A percentile compares a stretch with the other conserved stretches of the same genome.
Conservation (phyloP, 2,113 vertebrate genomes). For the Ophthalmolycus amberensis region DNA sequence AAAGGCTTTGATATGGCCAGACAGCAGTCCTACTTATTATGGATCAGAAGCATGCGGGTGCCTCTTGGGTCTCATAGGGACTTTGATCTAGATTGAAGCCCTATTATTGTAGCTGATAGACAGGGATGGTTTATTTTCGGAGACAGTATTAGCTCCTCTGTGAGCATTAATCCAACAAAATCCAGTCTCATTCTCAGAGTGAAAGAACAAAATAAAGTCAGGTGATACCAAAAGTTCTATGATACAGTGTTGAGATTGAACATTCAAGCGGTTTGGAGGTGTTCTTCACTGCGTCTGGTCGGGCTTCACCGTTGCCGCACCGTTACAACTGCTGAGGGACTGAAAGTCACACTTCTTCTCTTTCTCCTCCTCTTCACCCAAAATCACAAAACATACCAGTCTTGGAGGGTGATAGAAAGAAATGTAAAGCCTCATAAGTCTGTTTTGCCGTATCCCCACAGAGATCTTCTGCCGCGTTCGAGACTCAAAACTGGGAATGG, state of each 20-base stretch:
- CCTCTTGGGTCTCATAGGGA: constrained; percentile 59
- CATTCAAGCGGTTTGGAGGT: constrained; percentile 48
- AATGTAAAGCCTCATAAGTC: constrained; percentile 65
- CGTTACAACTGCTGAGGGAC: constrained; percentile 28
- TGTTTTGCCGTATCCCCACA: constrained; percentile 31
- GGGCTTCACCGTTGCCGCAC: constrained; percentile 31
- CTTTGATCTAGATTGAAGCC: constrained; percentile 54
- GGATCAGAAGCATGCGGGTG: constrained; percentile 79
- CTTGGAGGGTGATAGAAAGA: constrained; percentile 62
- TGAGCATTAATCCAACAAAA: constrained; percentile 58
- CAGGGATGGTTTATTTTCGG: constrained; percentile 33
- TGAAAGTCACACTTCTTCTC: constrained; percentile 32
- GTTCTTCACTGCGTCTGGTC: constrained; percentile 50
- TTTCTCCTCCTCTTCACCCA: constrained; percentile 55
- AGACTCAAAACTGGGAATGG: constrained; percentile 95
- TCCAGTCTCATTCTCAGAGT: constrained; percentile 60
- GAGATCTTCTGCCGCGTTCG: constrained; percentile 5
- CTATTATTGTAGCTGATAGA: constrained; percentile 52
- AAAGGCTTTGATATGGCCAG: constrained; percentile 72
- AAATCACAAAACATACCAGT: constrained; percentile 54
- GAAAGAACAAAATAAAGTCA: constrained; percentile 62
- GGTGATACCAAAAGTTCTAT: constrained; percentile 50
- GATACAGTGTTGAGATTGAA: constrained; percentile 62
- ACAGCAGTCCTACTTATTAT: constrained; percentile 62
- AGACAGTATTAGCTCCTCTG: constrained; percentile 24